Evolutionary conservation across 2,797 vertebrate genomes (phyloP).

Genomic region (Hirundo rustica): DNA sequence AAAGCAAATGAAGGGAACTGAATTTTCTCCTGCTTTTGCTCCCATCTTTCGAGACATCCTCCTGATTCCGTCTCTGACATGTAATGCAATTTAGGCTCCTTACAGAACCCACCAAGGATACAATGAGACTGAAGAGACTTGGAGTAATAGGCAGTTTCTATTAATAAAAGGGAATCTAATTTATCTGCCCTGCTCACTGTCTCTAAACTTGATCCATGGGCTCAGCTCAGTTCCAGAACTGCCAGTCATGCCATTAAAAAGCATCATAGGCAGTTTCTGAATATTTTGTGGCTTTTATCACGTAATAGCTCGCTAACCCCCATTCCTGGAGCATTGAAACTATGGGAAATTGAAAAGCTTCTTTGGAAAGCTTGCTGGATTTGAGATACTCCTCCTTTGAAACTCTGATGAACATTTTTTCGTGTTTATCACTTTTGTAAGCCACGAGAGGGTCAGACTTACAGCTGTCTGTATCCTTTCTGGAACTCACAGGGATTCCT

Average conservation of each 20-base stretch:
- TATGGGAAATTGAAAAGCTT: neutral
- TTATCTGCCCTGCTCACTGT: neutral
- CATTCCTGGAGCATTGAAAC: neutral
- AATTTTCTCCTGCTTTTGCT: neutral
- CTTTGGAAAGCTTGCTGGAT: neutral
- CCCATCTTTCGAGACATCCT: neutral
- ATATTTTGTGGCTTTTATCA: neutral
- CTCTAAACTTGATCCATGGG: neutral
- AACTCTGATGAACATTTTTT: neutral
- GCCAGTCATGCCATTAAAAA: neutral
- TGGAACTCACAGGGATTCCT: conserved; percentile 92
- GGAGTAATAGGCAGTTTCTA: conserved; percentile 31
- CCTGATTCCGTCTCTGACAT: neutral
- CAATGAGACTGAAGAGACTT: neutral
- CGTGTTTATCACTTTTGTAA: neutral
- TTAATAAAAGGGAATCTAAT: conserved; percentile 41
- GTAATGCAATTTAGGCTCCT: neutral
- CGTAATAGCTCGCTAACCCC: neutral
- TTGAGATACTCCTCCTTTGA: neutral
- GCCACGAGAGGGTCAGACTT: conserved; percentile 37
- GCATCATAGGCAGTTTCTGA: neutral
- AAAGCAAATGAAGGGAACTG: neutral
- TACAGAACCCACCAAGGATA: neutral
- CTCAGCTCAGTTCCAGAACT: neutral
- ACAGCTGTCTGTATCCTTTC: conserved; percentile 87